Evolutionary conservation across 92 coral and sea anemone species (phyloP), one percentile per base, ranked within the genome.

Genomic region (Umimayanthus kanabou): DNA sequence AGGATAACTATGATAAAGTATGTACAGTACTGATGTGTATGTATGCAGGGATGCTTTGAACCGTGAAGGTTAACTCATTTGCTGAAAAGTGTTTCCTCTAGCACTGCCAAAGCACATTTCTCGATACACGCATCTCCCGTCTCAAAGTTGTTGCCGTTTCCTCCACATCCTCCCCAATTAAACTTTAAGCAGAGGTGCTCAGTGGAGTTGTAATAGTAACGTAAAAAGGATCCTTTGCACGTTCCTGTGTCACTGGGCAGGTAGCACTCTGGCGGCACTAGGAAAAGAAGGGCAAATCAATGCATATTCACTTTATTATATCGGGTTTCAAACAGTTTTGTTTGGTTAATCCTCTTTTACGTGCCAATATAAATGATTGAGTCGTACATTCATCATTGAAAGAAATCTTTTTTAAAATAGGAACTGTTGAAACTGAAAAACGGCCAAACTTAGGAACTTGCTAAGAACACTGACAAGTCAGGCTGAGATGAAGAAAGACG

Each of bases 161-260:
- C 87, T 6, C 33, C 42, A 53, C 87, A 83, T 15, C 87, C 87
- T 70, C 87, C 87, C 23, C 67, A 83, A 20, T 15, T 25, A 47
- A 83, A 83, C 49, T 40, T 0, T 11, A 49, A 29, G 28, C 87
- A 83, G 4, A 67, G 23, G 18, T 45, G 47, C 40, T 47, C 40
- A 22, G 77, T 43, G 29, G 76, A 29, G 61, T 83, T 83, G 78
- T 83, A 83, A 22, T 83, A 83, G 77, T 69, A 83, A 26, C 58
- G 64, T 2, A 6, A 0, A 0, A 45, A 22, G 0, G 30, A 5
- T 6, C 76, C 87, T 28, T 45, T 83, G 28, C 87, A 83, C 6
- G 26, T 15, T 6, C 87, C 87, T 2, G 87, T n/a, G 4, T 83
- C 78, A 33, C 65, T 70, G 2, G 78, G 66, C 5, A 83, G 78